Evolutionary conservation across 92 coral and sea anemone genomes (phyloP).

Genomic region (Zoanthus gigantus): DNA sequence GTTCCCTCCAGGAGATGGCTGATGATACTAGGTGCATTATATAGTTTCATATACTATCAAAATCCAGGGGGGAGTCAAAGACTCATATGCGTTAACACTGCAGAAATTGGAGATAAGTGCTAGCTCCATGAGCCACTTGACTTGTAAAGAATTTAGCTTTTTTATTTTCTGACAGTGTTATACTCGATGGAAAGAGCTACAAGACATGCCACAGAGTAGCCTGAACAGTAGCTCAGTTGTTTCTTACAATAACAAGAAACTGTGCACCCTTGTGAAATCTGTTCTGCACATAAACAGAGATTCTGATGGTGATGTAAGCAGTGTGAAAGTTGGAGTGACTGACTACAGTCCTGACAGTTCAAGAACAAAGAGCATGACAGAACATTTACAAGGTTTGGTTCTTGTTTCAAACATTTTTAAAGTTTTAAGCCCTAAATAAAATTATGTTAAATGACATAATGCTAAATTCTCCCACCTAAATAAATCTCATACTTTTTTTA

Average conservation of each 20-base stretch:
- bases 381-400: not conserved
- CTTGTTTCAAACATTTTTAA: too few species aligned
- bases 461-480: too few species aligned
- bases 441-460: too few species aligned
- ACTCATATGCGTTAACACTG: too few species aligned
- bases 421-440: too few species aligned
- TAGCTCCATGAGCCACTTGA: too few species aligned
- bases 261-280: conserved; percentile 73
- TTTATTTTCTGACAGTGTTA: conserved; percentile 71
- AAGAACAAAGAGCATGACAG: not conserved
- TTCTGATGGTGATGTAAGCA: not conserved
- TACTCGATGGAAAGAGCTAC: conserved; percentile 89
- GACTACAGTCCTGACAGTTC: not conserved
- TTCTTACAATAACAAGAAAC: conserved; percentile 43
- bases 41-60: too few species aligned
- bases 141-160: not conserved
- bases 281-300: conserved; percentile 48
- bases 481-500: too few species aligned
- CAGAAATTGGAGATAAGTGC: too few species aligned
- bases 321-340: not conserved
- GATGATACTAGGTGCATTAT: too few species aligned
- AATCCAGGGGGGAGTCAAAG: too few species aligned
- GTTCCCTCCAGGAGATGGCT: too few species aligned
- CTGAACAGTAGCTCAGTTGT: conserved; percentile 9
- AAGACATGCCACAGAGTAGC: conserved; percentile 43